Conservation (phyloP, 2,888 invertebrate genomes). For the Lottia gigantea region DNA sequence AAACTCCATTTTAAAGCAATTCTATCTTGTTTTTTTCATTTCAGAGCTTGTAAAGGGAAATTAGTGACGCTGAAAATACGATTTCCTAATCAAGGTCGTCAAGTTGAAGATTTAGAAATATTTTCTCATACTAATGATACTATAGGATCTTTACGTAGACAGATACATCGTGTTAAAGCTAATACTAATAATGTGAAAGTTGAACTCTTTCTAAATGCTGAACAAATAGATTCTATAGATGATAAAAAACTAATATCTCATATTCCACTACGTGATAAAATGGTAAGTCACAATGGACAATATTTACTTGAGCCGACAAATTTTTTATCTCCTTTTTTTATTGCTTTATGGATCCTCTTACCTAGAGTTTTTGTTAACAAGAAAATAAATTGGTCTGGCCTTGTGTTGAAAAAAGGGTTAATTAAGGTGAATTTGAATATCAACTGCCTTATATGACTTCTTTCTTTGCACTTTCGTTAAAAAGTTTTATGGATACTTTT, state of each 20-base stretch:
- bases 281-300: constrained; percentile 72
- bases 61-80: constrained; percentile 87
- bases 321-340: too few species aligned
- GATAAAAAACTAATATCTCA: constrained; percentile 88
- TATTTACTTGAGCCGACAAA: too few species aligned
- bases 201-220: constrained; percentile 90
- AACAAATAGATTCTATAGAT: constrained; percentile 85
- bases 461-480: too few species aligned
- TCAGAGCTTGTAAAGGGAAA: constrained; percentile 88
- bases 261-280: constrained; percentile 88
- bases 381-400: too few species aligned
- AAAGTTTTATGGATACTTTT: too few species aligned
- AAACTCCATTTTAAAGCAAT: too few species aligned
- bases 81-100: constrained; percentile 85
- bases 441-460: too few species aligned
- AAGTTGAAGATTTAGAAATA: constrained; percentile 86
- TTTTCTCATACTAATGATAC: constrained; percentile 95
- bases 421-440: too few species aligned
- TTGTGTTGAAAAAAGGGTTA: too few species aligned
- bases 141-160: constrained; percentile 83
- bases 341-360: too few species aligned
- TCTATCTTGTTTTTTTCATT: constrained; percentile 24
- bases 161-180: constrained; percentile 70
- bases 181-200: constrained; percentile 81
- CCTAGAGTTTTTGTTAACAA: too few species aligned